Percentiles rank a stretch among this genome's conserved stretches.
Conservation (phyloP, 1,140 invertebrate species). For the Pachypsylla venusta region DNA sequence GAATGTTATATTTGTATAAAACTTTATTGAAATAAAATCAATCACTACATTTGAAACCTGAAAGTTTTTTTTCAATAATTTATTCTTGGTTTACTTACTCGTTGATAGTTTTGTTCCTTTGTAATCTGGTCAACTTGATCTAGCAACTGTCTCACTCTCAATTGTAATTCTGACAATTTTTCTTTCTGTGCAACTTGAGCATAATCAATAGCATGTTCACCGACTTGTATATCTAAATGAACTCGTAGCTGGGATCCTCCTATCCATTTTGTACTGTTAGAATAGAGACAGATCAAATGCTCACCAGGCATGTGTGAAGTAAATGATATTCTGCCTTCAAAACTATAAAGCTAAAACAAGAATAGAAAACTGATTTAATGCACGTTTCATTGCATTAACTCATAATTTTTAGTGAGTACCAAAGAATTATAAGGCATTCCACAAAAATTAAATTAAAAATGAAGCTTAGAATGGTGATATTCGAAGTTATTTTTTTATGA, state of each 20-base stretch:
- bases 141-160: conserved; percentile 85
- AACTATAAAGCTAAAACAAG: conserved; percentile 59
- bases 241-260: conserved; percentile 84
- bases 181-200: conserved; percentile 95
- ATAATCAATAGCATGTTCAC: conserved; percentile 97
- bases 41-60: not conserved
- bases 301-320: conserved; percentile 93
- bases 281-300: conserved; percentile 95
- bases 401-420: too few species aligned
- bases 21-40: conserved; percentile 6
- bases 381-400: too few species aligned
- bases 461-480: too few species aligned
- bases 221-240: conserved; percentile 97
- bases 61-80: not conserved
- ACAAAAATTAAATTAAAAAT: too few species aligned
- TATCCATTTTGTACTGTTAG: conserved; percentile 95
- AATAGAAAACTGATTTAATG: too few species aligned
- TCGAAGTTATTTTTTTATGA: too few species aligned
- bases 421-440: too few species aligned
- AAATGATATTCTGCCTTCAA: conserved; percentile 91
- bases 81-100: conserved; percentile 45
- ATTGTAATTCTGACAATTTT: conserved; percentile 88
- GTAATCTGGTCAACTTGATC: conserved; percentile 99
- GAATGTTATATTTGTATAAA: too few species aligned
- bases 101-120: conserved; percentile 98